Conservation (phyloP, 1,140 invertebrate genomes). For the Reticulitermes speratus region DNA sequence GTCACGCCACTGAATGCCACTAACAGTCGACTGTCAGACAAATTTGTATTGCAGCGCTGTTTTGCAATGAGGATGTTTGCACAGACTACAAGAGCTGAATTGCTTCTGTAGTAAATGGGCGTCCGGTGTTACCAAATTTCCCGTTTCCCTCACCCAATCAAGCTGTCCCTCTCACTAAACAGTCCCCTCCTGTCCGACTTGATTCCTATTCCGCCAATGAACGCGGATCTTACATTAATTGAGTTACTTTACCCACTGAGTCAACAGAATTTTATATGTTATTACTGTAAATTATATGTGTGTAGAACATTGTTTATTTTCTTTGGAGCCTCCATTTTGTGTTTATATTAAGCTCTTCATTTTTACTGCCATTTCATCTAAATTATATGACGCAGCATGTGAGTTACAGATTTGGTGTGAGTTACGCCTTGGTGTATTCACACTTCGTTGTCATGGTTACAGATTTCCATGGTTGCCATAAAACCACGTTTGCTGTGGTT, state of each 20-base stretch:
- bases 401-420: too few species aligned
- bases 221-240: neutral
- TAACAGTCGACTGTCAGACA: neutral
- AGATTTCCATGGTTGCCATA: too few species aligned
- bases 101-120: conserved; percentile 4
- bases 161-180: neutral
- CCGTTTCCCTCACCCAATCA: neutral
- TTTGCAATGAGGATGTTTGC: conserved; percentile 13
- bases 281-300: too few species aligned
- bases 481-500: too few species aligned
- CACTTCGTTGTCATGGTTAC: too few species aligned
- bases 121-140: conserved; percentile 9
- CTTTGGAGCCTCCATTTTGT: too few species aligned
- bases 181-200: neutral
- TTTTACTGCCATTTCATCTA: too few species aligned
- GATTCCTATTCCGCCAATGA: neutral
- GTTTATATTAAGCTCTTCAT: too few species aligned
- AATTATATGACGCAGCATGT: too few species aligned
- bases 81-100: neutral
- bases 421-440: too few species aligned
- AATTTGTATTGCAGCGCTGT: neutral
- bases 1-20: neutral
- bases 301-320: too few species aligned
- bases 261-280: neutral
- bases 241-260: neutral